Evolutionary conservation across 2,113 vertebrate species (phyloP).

Genomic region (Axis porcinus): DNA sequence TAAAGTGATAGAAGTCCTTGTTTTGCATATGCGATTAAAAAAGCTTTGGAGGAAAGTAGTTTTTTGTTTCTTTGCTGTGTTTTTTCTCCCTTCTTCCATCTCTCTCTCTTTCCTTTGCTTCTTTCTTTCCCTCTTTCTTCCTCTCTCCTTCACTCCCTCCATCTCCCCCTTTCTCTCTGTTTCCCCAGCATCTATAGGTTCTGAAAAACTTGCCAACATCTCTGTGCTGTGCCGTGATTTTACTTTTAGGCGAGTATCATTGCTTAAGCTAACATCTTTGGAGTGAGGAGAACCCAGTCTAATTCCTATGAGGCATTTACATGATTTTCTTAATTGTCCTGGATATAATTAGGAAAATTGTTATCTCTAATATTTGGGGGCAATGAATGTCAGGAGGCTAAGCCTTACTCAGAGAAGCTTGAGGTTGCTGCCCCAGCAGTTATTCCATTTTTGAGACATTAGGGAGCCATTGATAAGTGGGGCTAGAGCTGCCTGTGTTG

Average conservation of each 20-base stretch:
- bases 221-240: conserved; percentile 5
- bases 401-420: conserved; percentile 30
- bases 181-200: neutral
- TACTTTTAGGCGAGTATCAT: conserved; percentile 1
- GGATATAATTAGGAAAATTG: conserved; percentile 69
- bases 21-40: neutral
- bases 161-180: accelerated
- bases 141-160: neutral
- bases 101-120: too few relatives aligned
- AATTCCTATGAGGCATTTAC: conserved; percentile 65
- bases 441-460: conserved; percentile 38
- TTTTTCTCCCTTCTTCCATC: neutral
- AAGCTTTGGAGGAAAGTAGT: neutral
- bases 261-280: conserved; percentile 32
- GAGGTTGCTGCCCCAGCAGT: conserved; percentile 45
- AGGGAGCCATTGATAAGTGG: conserved; percentile 49
- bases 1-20: neutral
- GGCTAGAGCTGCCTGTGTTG: conserved; percentile 41
- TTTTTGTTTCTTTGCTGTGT: neutral
- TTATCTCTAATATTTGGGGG: conserved; percentile 51
- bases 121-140: accelerated
- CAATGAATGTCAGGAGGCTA: conserved; percentile 49
- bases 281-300: conserved; percentile 45
- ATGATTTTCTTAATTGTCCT: conserved; percentile 61
- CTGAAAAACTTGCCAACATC: conserved; percentile 28